These are phyloP conservation scores for Arctopsyche grandis DNA, from an alignment of 1,140 invertebrate species.

Conservation along the genomic window DNA sequence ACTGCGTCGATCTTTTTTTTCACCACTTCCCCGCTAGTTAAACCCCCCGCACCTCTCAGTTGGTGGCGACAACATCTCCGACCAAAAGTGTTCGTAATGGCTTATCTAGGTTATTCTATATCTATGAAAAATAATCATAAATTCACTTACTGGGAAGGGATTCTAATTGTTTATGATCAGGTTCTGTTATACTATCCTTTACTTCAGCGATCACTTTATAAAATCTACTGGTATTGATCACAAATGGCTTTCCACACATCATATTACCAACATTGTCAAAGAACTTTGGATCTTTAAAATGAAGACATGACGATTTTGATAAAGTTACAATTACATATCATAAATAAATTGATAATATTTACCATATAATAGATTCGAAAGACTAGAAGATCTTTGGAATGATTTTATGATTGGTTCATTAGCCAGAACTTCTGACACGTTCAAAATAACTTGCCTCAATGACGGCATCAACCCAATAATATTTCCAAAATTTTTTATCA, in stretches of 20 bases:
- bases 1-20: too few species aligned
- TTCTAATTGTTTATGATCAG: constrained; percentile 65
- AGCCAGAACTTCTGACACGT: constrained; percentile 56
- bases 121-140: background rate
- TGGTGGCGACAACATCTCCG: too few species aligned
- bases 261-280: constrained; percentile 67
- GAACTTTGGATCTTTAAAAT: constrained; percentile 60
- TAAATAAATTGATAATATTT: constrained; percentile 26
- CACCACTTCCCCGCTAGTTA: too few species aligned
- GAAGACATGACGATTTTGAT: constrained; percentile 16
- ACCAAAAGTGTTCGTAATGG: too few species aligned
- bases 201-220: constrained; percentile 66
- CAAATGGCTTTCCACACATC: constrained; percentile 70
- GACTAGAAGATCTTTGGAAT: constrained; percentile 54
- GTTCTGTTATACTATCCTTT: constrained; percentile 65
- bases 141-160: constrained; percentile 68
- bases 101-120: too few species aligned
- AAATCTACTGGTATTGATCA: constrained; percentile 61
- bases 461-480: constrained; percentile 62
- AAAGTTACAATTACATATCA: background rate
- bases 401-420: constrained; percentile 59
- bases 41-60: too few species aligned
- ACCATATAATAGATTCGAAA: constrained; percentile 48
- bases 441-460: constrained; percentile 59
- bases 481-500: constrained; percentile 62